Evolutionary conservation across 2,113 vertebrate species (phyloP).

Genomic region (Aldabrachelys gigantea): DNA sequence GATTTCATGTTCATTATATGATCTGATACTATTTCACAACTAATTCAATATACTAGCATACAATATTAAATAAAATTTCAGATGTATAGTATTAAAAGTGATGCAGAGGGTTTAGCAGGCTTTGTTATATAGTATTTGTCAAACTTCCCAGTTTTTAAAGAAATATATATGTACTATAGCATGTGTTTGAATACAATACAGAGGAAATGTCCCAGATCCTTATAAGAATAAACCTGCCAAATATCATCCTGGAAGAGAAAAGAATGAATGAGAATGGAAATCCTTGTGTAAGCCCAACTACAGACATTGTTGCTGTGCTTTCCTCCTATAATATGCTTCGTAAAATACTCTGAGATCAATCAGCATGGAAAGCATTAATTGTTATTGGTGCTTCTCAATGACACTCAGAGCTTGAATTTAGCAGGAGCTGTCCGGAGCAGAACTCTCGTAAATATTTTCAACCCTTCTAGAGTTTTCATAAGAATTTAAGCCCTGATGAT

Average conservation of each 20-base stretch:
- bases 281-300: fast-evolving
- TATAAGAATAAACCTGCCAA: not conserved
- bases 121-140: fast-evolving
- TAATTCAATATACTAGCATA: not conserved
- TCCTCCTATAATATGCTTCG: not conserved
- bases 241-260: not conserved
- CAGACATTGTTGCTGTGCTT: not conserved
- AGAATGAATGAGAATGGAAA: not conserved
- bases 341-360: not conserved
- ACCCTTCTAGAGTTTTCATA: too few relatives aligned
- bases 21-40: not conserved
- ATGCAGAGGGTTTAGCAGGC: not conserved
- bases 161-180: not conserved
- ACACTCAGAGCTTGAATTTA: not conserved
- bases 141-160: not conserved
- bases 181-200: not conserved
- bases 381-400: not conserved
- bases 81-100: not conserved
- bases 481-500: too few relatives aligned
- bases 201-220: not conserved
- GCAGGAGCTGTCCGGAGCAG: too few relatives aligned
- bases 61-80: not conserved
- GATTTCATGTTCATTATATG: not conserved
- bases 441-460: too few relatives aligned
- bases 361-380: not conserved